Evolutionary conservation across 2,888 invertebrate genomes (phyloP).

Genomic region (Dasysyrphus tricinctus): DNA sequence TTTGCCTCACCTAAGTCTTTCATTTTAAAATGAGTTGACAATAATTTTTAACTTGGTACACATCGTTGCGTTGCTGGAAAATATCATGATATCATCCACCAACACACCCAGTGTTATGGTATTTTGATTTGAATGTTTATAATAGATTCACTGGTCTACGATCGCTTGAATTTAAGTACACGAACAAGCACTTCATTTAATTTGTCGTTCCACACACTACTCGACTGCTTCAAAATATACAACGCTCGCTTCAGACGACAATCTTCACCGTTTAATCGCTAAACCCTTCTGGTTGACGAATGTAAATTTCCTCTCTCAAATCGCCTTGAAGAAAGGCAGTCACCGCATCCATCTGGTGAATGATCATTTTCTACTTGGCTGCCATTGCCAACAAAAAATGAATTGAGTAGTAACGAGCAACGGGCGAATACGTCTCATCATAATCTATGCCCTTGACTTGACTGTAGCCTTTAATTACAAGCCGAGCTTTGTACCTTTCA

Average conservation of each 20-base stretch:
- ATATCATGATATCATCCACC: conserved; percentile 16
- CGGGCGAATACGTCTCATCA: too few species aligned
- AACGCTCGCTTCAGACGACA: conserved; percentile 53
- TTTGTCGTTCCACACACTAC: conserved; percentile 62
- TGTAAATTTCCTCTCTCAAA: too few species aligned
- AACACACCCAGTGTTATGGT: conserved; percentile 44
- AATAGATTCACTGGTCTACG: conserved; percentile 60
- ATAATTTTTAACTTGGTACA: neutral
- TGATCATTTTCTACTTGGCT: too few species aligned
- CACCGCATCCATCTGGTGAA: conserved; percentile 64
- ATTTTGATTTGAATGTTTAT: conserved; percentile 38
- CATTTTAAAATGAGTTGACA: conserved; percentile 48
- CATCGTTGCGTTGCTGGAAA: conserved; percentile 50
- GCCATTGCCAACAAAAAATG: too few species aligned
- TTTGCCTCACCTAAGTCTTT: conserved; percentile 48
- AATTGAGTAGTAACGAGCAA: too few species aligned
- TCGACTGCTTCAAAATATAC: conserved; percentile 66
- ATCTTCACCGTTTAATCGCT: conserved; percentile 36
- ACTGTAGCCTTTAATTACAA: too few species aligned
- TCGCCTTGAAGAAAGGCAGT: too few species aligned
- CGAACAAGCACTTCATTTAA: conserved; percentile 35
- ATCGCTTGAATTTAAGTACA: conserved; percentile 42
- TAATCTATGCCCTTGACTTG: too few species aligned
- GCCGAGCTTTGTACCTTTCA: too few species aligned
- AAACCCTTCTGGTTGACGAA: conserved; percentile 57